These are phyloP conservation scores for Leucophenga maculata DNA, from an alignment of 2,888 invertebrate species.

Conservation along the genomic window DNA sequence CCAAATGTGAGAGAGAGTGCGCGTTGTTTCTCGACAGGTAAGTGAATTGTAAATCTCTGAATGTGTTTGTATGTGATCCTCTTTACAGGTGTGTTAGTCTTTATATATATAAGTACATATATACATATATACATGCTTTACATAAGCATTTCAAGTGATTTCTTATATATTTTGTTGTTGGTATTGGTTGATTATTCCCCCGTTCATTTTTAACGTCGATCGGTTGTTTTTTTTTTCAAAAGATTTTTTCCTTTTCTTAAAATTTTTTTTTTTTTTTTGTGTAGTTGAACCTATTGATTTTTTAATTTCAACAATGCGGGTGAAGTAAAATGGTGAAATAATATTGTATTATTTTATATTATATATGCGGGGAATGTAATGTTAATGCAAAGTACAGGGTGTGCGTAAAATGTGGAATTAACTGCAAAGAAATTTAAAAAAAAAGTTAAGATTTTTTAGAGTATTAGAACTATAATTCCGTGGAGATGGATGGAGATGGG, in stretches of 20 bases:
- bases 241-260: background rate
- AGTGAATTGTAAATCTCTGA: slow-evolving; percentile 51
- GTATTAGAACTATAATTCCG: no score
- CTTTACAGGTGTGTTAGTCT: slow-evolving; percentile 39
- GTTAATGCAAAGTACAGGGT: slow-evolving; percentile 42
- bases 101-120: slow-evolving; percentile 28
- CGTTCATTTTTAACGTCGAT: slow-evolving; percentile 5
- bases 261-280: background rate
- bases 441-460: no score
- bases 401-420: background rate
- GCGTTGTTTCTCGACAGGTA: slow-evolving; percentile 1
- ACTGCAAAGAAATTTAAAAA: no score
- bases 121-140: slow-evolving; percentile 31
- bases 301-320: slow-evolving; percentile 62
- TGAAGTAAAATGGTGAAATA: slow-evolving; percentile 62
- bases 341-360: slow-evolving; percentile 47
- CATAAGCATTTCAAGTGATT: slow-evolving; percentile 13
- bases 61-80: slow-evolving; percentile 37
- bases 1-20: slow-evolving; percentile 57
- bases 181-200: slow-evolving; percentile 25
- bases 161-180: slow-evolving; percentile 13
- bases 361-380: slow-evolving; percentile 34
- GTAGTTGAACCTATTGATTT: slow-evolving; percentile 45
- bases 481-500: no score
- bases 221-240: background rate